phyloP scores from a whole-genome alignment of 2,113 vertebrate species.

The Laticauda colubrina region DNA sequence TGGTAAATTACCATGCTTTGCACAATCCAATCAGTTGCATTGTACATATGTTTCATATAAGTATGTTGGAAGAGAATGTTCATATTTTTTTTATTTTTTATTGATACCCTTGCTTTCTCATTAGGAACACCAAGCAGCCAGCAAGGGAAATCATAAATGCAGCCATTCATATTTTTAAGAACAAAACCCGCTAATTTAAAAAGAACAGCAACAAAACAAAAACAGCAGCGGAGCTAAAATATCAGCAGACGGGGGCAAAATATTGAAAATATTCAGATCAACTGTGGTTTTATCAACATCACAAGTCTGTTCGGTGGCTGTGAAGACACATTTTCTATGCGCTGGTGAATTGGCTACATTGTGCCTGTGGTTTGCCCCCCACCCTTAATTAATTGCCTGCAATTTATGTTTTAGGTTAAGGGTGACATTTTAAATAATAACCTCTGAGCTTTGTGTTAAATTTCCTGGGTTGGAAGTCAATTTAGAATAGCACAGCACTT shows the following conservation, averaged over 20 bases:
- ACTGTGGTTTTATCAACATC: slow-evolving; percentile 35
- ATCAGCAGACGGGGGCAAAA: slow-evolving; percentile 7
- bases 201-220: background rate
- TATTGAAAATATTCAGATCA: slow-evolving; percentile 29
- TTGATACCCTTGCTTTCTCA: background rate
- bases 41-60: background rate
- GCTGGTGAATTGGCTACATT: slow-evolving; percentile 16
- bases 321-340: slow-evolving; percentile 43
- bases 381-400: slow-evolving; percentile 31
- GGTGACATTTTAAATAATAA: slow-evolving; percentile 66
- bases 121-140: background rate
- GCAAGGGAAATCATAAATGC: background rate
- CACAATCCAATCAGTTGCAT: background rate
- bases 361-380: background rate
- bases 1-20: background rate
- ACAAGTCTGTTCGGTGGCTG: slow-evolving; percentile 20
- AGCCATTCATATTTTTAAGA: background rate
- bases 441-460: slow-evolving; percentile 51
- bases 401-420: slow-evolving; percentile 52
- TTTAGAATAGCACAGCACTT: slow-evolving; percentile 53
- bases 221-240: background rate
- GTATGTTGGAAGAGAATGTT: background rate
- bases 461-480: slow-evolving; percentile 33
- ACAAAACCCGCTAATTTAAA: slow-evolving; percentile 1
- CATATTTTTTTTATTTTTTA: background rate